Evolutionary conservation across 1,140 invertebrate genomes (phyloP).

Genomic region (Pollicipes pollicipes): DNA sequence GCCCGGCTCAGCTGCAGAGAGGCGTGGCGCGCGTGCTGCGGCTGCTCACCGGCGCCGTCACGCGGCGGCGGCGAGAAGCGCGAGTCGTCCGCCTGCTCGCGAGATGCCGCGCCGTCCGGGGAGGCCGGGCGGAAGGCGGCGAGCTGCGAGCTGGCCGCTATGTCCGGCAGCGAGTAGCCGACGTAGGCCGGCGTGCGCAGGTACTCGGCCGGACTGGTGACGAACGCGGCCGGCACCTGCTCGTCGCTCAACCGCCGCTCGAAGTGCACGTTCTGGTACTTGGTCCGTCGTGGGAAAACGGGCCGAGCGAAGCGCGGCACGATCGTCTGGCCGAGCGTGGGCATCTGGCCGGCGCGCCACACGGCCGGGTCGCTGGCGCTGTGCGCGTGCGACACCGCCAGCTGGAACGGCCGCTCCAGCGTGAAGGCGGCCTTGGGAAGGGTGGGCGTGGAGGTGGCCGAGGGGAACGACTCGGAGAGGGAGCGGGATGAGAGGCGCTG

Average conservation of each 20-base stretch:
- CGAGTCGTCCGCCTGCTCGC: no score
- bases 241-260: not conserved
- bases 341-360: not conserved
- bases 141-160: not conserved
- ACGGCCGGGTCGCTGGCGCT: not conserved
- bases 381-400: not conserved
- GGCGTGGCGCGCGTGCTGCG: not conserved
- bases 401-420: not conserved
- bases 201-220: not conserved
- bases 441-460: not conserved
- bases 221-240: not conserved
- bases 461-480: not conserved
- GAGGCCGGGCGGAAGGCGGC: not conserved
- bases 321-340: conserved; percentile 21
- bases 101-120: no score
- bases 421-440: not conserved
- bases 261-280: not conserved
- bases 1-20: not conserved
- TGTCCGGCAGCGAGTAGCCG: not conserved
- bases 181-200: not conserved
- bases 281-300: conserved; percentile 14
- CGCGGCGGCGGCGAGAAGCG: no score
- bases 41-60: not conserved
- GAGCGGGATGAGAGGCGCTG: not conserved
- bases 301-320: conserved; percentile 21